phyloP scores from a whole-genome alignment of 2,113 vertebrate genomes.

The Sminthopsis crassicaudata region DNA sequence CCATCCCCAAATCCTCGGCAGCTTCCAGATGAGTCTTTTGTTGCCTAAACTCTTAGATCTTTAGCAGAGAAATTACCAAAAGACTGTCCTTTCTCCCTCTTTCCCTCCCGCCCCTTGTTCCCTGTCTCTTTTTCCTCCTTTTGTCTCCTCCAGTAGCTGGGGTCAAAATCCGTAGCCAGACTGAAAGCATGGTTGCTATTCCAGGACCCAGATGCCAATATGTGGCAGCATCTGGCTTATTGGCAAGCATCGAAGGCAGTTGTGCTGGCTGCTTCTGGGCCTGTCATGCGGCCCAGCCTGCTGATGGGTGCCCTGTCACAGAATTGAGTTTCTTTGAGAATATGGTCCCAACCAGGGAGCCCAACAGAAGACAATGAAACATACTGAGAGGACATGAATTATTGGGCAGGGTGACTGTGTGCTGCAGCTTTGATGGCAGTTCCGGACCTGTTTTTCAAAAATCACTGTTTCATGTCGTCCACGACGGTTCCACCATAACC shows the following conservation, averaged over 20 bases:
- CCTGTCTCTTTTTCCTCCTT: constrained; percentile 78
- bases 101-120: constrained; percentile 67
- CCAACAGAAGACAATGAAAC: constrained; percentile 67
- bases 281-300: constrained; percentile 79
- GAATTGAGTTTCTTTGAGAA: constrained; percentile 80
- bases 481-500: constrained; percentile 65
- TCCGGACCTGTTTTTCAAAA: constrained; percentile 54
- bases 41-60: constrained; percentile 67
- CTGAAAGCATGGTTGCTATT: constrained; percentile 82
- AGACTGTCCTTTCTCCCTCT: constrained; percentile 68
- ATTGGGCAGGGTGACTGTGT: constrained; percentile 21
- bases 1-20: constrained; percentile 5
- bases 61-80: constrained; percentile 77
- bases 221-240: constrained; percentile 89
- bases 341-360: constrained; percentile 75
- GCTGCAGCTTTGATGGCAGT: constrained; percentile 10
- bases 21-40: constrained; percentile 76
- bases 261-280: constrained; percentile 78
- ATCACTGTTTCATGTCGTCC: constrained; percentile 64
- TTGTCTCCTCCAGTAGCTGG: constrained; percentile 83
- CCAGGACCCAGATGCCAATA: constrained; percentile 89
- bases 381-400: constrained; percentile 62
- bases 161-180: constrained; percentile 86
- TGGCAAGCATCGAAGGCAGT: constrained; percentile 83
- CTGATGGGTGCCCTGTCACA: constrained; percentile 77